phyloP scores from a whole-genome alignment of 1,140 invertebrate genomes.

The Drepana arcuata region DNA sequence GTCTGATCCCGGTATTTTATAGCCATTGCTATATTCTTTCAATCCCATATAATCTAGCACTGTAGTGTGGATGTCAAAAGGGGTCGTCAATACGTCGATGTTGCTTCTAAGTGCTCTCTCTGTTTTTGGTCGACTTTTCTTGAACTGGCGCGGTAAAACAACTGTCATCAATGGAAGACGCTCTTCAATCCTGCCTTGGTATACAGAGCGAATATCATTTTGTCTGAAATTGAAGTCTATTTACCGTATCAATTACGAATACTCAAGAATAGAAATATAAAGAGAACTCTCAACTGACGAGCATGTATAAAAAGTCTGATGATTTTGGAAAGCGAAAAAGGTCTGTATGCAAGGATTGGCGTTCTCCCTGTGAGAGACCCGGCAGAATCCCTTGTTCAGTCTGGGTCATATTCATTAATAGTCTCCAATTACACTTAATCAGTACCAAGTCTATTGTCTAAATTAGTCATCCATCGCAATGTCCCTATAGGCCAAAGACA shows the following conservation, averaged over 20 bases:
- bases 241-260: too few species aligned
- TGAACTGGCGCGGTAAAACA: conserved; percentile 81
- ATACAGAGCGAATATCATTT: too few species aligned
- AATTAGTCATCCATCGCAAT: too few species aligned
- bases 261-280: too few species aligned
- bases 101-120: conserved; percentile 82
- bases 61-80: conserved; percentile 86
- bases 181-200: conserved; percentile 92
- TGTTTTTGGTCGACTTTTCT: conserved; percentile 46
- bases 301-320: too few species aligned
- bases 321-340: conserved; percentile 84
- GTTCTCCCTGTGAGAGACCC: too few species aligned
- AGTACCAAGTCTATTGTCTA: too few species aligned
- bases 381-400: too few species aligned
- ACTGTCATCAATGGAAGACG: conserved; percentile 88
- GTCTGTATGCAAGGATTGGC: too few species aligned
- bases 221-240: conserved; percentile 24
- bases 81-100: conserved; percentile 79
- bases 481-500: too few species aligned
- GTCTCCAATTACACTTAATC: too few species aligned
- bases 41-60: conserved; percentile 76
- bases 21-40: conserved; percentile 13
- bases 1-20: conserved; percentile 15
- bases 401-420: conserved; percentile 63
- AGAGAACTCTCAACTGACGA: too few species aligned